A percentile compares a stretch with the other conserved stretches of the same genome.
phyloP scores from a whole-genome alignment of 2,888 invertebrate genomes.

The Helobdella robusta region DNA sequence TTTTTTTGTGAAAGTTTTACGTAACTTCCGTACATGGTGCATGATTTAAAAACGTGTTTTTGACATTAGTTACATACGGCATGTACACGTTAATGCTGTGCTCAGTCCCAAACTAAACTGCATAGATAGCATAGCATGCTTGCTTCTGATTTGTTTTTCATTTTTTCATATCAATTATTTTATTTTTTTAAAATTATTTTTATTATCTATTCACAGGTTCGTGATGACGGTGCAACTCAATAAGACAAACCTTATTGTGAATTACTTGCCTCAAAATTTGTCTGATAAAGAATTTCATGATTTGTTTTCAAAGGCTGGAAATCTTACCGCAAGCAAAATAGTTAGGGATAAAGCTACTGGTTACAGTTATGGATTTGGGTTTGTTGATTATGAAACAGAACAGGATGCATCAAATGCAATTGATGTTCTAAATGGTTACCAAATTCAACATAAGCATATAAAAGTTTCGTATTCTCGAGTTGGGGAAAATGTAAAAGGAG shows the following conservation, averaged over 20 bases:
- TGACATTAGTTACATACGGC: too few species aligned
- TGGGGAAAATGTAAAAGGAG: conserved; percentile 82
- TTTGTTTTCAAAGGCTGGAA: conserved; percentile 77
- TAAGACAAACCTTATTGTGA: conserved; percentile 71
- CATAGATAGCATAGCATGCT: too few species aligned
- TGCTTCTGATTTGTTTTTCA: too few species aligned
- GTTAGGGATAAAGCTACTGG: conserved; percentile 60
- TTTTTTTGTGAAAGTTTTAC: too few species aligned
- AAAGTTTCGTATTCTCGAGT: conserved; percentile 77
- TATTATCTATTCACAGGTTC: background rate
- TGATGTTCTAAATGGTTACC: conserved; percentile 73
- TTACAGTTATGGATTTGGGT: conserved; percentile 91
- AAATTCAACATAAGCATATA: conserved; percentile 78
- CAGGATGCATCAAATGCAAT: conserved; percentile 79
- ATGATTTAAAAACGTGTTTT: too few species aligned
- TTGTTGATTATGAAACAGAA: conserved; percentile 77
- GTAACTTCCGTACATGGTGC: too few species aligned
- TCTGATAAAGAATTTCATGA: conserved; percentile 79
- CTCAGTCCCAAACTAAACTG: too few species aligned
- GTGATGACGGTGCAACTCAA: conserved; percentile 25
- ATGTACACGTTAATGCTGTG: too few species aligned
- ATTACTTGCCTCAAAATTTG: conserved; percentile 87
- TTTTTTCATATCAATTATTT: background rate
- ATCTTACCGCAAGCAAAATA: conserved; percentile 78
- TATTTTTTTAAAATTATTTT: background rate